Evolutionary conservation across 2,888 invertebrate genomes (phyloP).

Genomic region (Rhodophaea formosa): DNA sequence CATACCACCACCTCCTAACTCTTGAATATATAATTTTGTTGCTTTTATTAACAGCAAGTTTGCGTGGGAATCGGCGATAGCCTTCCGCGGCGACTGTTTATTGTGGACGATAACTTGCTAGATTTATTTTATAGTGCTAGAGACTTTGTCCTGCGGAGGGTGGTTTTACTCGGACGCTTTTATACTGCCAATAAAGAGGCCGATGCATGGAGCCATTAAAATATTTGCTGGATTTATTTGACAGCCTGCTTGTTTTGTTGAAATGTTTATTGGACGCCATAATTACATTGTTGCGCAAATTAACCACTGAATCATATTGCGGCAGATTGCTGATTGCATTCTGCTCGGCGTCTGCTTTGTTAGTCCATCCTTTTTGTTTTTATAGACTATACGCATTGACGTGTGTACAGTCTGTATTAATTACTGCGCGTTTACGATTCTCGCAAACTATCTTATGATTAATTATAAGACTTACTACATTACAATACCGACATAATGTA

Average conservation of each 20-base stretch:
- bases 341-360: constrained; percentile 12
- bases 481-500: too few species aligned
- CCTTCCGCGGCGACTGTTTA: constrained; percentile 76
- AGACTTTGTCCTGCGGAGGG: constrained; percentile 64
- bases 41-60: constrained; percentile 80
- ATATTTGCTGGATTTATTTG: constrained; percentile 78
- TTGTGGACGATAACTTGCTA: constrained; percentile 77
- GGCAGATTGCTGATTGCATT: constrained; percentile 37
- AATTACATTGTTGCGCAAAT: constrained; percentile 70
- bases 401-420: background rate
- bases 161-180: constrained; percentile 57
- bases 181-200: constrained; percentile 74
- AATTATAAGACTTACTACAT: too few species aligned
- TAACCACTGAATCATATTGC: constrained; percentile 52
- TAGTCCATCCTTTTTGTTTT: constrained; percentile 6
- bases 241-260: constrained; percentile 65
- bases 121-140: constrained; percentile 77
- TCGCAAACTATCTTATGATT: background rate
- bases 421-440: background rate
- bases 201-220: constrained; percentile 72
- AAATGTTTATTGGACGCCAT: constrained; percentile 64
- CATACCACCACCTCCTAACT: constrained; percentile 78
- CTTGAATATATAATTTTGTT: constrained; percentile 82
- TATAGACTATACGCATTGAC: background rate
- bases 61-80: constrained; percentile 80